Evolutionary conservation across 2,888 invertebrate genomes (phyloP).

Genomic region (Cheilosia vulpina): DNA sequence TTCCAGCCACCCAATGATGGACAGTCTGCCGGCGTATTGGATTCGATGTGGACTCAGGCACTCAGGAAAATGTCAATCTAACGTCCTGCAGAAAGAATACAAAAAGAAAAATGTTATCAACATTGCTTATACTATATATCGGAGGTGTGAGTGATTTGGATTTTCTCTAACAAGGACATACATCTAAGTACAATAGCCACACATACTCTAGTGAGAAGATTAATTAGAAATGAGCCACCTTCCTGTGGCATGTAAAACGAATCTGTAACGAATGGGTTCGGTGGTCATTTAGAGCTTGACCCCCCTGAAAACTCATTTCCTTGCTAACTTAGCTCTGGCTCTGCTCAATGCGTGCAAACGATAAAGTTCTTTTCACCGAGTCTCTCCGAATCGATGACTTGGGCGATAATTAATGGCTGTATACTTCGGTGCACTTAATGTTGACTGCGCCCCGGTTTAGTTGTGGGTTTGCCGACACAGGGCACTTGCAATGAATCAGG

Average conservation of each 20-base stretch:
- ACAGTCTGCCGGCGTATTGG: slow-evolving; percentile 40
- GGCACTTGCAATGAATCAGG: slow-evolving; percentile 65
- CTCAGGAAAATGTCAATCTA: slow-evolving; percentile 64
- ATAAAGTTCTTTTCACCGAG: slow-evolving; percentile 23
- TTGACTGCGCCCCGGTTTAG: slow-evolving; percentile 35
- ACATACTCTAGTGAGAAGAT: slow-evolving; percentile 3
- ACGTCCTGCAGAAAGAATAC: slow-evolving; percentile 43
- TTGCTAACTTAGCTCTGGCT: slow-evolving; percentile 5
- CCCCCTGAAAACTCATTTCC: slow-evolving; percentile 5
- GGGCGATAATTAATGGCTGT: slow-evolving; percentile 55
- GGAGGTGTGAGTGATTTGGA: slow-evolving; percentile 27
- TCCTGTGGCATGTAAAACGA: neutral
- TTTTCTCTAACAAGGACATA: neutral
- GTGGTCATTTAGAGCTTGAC: slow-evolving; percentile 15
- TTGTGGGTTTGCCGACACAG: slow-evolving; percentile 35
- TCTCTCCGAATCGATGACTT: slow-evolving; percentile 46
- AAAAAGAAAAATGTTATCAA: slow-evolving; percentile 37
- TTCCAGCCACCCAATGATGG: slow-evolving; percentile 34
- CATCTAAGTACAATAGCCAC: neutral
- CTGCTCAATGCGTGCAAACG: slow-evolving; percentile 17
- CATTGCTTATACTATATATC: slow-evolving; percentile 26
- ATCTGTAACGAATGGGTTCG: slow-evolving; percentile 8
- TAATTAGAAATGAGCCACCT: slow-evolving; percentile 26
- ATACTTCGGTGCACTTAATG: slow-evolving; percentile 39
- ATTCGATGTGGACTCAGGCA: slow-evolving; percentile 10